phyloP scores from a whole-genome alignment of 2,888 invertebrate genomes.

The Ichneumoninae sp. region DNA sequence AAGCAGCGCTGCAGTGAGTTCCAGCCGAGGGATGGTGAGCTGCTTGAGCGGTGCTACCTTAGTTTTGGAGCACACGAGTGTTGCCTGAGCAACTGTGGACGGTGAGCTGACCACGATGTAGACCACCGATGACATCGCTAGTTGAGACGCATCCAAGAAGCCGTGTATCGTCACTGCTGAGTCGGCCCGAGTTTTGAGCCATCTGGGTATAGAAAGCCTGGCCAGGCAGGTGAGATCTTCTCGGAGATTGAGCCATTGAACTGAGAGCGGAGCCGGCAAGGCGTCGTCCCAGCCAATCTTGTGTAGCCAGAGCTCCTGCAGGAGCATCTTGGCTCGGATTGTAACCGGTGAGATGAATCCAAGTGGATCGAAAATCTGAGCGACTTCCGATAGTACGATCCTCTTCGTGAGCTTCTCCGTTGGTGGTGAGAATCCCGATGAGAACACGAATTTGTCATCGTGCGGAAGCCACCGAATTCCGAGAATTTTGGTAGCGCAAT shows the following conservation, averaged over 20 bases:
- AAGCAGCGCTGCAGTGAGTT: neutral
- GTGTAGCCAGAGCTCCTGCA: conserved; percentile 60
- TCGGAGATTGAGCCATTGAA: conserved; percentile 24
- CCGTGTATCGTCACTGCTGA: conserved; percentile 47
- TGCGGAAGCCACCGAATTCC: conserved; percentile 33
- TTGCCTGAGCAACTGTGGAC: neutral
- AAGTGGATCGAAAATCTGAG: conserved; percentile 64
- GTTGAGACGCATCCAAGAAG: conserved; percentile 57
- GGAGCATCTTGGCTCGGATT: conserved; percentile 61
- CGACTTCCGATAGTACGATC: conserved; percentile 49
- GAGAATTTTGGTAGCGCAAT: conserved; percentile 45
- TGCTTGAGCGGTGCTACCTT: conserved; percentile 22
- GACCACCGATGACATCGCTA: conserved; percentile 50
- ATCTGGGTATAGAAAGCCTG: conserved; percentile 45
- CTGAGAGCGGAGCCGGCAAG: neutral
- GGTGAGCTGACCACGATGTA: conserved; percentile 21
- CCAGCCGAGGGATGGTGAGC: neutral
- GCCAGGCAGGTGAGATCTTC: conserved; percentile 18
- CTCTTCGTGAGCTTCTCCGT: conserved; percentile 40
- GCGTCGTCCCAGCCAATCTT: conserved; percentile 61
- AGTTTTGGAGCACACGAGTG: conserved; percentile 34
- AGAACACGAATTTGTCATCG: conserved; percentile 29
- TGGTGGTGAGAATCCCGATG: no score
- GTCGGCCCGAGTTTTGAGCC: neutral
- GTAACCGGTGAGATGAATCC: conserved; percentile 61